Evolutionary conservation across 2,888 invertebrate species (phyloP), one percentile per base, ranked within the genome.

Genomic region (Dasypogon diadema): DNA sequence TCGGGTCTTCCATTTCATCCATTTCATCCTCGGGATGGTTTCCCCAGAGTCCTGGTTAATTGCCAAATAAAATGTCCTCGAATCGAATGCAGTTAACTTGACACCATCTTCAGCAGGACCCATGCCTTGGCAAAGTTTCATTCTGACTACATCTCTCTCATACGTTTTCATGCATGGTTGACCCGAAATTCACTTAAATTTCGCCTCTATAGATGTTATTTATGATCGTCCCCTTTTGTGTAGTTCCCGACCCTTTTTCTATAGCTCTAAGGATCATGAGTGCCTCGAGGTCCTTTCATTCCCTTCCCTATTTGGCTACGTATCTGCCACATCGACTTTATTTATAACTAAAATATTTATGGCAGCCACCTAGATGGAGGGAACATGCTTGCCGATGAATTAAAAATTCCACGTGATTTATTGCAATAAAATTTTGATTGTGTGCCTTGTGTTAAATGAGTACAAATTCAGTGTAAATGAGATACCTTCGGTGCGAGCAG

Each of bases 161-260:
- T 73, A 55, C 56, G 72, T 83, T 85, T 65, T 85, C 82, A 85
- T 82, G 86, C 84, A 83, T 83, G 82, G 83, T 82, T 85, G 84
- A 81, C 81, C 82, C 81, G 82, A 83, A 84, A 85, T 84, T 84
- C 82, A 84, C 84, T 84, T 84, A 82, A n/a, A 84, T 83, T 83
- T 83, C 81, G 81, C 81, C 82, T 80, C 80, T 58, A 73, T 73
- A 55, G 56, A 22, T 42, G 37, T 73, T 74, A 74, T 58, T 74
- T 74, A 74, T 74, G 74, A 58, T 74, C 26, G 74, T 46, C 72
- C 72, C 42, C 56, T 73, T 58, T 58, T 46, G 42, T 30, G 46
- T 21, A 22, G 6, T 46, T 0, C 4, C 24, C 65, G 46, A 46
- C 24, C 48, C 65, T 48, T 46, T 24, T 42, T 24, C 37, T 10